These are phyloP conservation scores for Grus americana DNA, from an alignment of 2,113 vertebrate species.

Conservation along the genomic window DNA sequence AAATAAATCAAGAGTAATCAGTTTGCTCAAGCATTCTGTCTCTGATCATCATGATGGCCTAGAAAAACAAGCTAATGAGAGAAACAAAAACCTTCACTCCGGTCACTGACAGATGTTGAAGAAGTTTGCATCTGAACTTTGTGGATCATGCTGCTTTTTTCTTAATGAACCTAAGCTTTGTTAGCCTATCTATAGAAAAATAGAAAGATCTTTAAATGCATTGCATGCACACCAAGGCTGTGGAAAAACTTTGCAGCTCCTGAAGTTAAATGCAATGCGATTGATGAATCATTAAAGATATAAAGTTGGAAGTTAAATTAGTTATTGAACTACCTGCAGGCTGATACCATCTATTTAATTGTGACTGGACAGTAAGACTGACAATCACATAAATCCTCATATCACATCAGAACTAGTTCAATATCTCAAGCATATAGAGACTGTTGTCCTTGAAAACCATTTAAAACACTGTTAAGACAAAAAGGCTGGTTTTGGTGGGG, in stretches of 20 bases:
- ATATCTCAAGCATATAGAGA: neutral
- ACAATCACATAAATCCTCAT: slow-evolving; percentile 52
- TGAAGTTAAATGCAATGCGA: slow-evolving; percentile 14
- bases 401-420: neutral
- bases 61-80: neutral
- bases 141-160: neutral
- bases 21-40: neutral
- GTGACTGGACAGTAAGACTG: neutral
- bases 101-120: neutral
- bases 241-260: neutral
- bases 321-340: slow-evolving; percentile 68
- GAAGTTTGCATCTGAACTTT: neutral
- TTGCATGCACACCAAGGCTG: neutral
- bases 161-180: neutral
- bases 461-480: neutral
- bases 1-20: neutral
- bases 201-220: neutral
- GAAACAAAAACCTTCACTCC: neutral
- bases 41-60: neutral
- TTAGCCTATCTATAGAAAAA: neutral
- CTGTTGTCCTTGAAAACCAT: neutral
- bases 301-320: slow-evolving; percentile 71
- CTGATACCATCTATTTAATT: neutral
- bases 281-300: slow-evolving; percentile 55
- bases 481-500: neutral